Evolutionary conservation across 1,140 invertebrate genomes (phyloP).

Genomic region (Andricus grossulariae): DNA sequence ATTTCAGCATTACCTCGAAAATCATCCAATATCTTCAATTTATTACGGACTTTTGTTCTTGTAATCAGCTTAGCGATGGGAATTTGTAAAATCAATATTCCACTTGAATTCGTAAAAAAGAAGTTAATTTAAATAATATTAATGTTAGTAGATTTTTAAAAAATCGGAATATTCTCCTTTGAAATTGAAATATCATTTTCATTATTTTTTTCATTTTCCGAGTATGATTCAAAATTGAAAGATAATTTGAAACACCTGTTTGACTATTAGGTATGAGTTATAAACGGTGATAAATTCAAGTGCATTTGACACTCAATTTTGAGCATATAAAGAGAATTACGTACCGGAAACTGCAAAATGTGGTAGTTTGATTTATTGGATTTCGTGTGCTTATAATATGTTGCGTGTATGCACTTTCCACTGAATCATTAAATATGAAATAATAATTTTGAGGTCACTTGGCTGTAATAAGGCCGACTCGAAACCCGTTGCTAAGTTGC

Average conservation of each 20-base stretch:
- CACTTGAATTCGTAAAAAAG: no score
- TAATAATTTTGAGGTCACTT: constrained; percentile 30
- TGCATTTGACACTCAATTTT: constrained; percentile 11
- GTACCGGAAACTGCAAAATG: constrained; percentile 17
- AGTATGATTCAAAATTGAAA: no score
- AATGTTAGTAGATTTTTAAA: no score
- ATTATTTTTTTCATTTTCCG: no score
- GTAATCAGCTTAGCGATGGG: no score
- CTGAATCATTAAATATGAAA: constrained; percentile 25
- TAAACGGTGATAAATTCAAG: not conserved
- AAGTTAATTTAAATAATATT: no score
- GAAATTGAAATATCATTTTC: no score
- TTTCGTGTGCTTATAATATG: constrained; percentile 18
- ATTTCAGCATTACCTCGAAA: no score
- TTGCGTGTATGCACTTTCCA: constrained; percentile 23
- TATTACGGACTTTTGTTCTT: no score
- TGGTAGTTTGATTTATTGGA: constrained; percentile 20
- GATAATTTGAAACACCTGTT: not conserved
- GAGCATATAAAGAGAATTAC: constrained; percentile 15
- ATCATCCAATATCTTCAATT: no score
- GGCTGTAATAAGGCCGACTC: constrained; percentile 3
- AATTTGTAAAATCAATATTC: no score
- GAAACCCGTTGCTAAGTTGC: not conserved
- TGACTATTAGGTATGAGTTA: not conserved
- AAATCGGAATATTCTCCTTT: no score